A percentile compares a stretch with the other conserved stretches of the same genome.
Conservation (phyloP, 2,113 vertebrate genomes). For the Equus quagga region DNA sequence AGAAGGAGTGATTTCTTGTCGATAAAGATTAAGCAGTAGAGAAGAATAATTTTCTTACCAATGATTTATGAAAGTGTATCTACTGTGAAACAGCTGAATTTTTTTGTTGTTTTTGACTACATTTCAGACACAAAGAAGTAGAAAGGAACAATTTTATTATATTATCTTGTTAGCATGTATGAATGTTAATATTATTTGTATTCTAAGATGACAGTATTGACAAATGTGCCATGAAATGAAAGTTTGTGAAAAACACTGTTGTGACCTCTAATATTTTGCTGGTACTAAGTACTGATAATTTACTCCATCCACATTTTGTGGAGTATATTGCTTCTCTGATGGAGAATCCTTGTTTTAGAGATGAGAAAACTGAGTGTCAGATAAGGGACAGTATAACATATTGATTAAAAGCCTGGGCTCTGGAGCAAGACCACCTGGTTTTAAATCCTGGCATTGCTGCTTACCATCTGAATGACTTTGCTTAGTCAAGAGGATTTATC, state of each 20-base stretch:
- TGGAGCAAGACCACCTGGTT: background rate
- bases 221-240: background rate
- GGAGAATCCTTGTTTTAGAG: background rate
- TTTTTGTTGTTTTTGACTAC: background rate
- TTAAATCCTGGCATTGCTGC: background rate
- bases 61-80: background rate
- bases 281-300: background rate
- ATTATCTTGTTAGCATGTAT: background rate
- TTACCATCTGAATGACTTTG: background rate
- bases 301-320: background rate
- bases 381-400: background rate
- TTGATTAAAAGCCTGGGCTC: background rate
- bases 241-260: conserved; percentile 18
- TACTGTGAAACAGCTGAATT: background rate
- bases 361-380: background rate
- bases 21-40: background rate
- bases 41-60: background rate
- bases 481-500: background rate
- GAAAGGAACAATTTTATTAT: background rate
- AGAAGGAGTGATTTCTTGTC: background rate
- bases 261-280: background rate
- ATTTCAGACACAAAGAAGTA: background rate
- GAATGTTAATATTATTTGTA: background rate
- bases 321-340: background rate
- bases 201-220: background rate